phyloP scores from a whole-genome alignment of 2,113 vertebrate genomes.

The Pagrus major region DNA sequence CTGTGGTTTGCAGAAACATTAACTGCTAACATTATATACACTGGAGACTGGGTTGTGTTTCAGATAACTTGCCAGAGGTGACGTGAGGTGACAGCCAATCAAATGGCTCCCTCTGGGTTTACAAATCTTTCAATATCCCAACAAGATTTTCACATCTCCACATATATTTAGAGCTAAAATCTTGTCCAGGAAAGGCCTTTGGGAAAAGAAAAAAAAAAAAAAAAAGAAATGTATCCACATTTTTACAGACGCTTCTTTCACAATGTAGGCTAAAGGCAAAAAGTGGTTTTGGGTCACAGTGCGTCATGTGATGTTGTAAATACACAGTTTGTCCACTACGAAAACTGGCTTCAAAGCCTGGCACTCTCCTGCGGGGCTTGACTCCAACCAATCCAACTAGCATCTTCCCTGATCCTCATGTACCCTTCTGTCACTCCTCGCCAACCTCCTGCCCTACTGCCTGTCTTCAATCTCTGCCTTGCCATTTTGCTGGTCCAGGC shows the following conservation, averaged over 20 bases:
- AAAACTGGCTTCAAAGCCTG: no score
- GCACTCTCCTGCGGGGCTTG: no score
- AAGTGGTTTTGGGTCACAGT: no score
- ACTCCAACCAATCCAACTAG: background rate
- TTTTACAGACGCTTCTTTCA: no score
- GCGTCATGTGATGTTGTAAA: no score
- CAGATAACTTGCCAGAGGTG: background rate
- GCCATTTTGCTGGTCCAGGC: background rate
- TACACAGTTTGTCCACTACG: no score
- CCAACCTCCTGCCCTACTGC: background rate
- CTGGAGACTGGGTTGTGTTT: no score
- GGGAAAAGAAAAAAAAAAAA: no score
- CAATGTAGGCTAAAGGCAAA: no score
- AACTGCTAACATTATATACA: no score
- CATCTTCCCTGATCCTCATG: background rate
- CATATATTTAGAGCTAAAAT: background rate
- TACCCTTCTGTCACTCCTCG: background rate
- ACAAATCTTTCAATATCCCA: background rate
- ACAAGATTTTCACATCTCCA: background rate
- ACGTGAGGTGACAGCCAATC: background rate
- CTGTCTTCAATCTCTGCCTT: background rate
- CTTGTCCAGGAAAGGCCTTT: background rate
- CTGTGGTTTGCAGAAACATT: no score
- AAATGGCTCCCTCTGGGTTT: background rate
- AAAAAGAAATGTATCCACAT: no score